Conservation (phyloP, 2,113 vertebrate species). For the Hemibagrus wyckioides region DNA sequence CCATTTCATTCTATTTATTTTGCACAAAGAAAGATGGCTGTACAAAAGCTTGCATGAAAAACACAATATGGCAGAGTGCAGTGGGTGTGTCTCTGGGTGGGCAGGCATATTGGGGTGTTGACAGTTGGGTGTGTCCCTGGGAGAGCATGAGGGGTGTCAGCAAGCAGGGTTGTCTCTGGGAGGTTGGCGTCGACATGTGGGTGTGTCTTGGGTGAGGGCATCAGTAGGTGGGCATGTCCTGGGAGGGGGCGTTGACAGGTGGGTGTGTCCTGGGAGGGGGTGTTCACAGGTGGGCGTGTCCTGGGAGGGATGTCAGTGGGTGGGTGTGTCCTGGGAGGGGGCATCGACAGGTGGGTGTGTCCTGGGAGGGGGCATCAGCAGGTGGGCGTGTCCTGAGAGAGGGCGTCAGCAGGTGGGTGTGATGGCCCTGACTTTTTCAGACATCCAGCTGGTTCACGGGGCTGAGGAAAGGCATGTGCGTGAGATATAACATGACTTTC, state of each 20-base stretch:
- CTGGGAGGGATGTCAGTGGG: not conserved
- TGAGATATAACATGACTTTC: not conserved
- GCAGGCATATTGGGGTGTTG: too few species aligned
- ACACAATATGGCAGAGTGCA: not conserved
- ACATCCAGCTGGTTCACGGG: not conserved
- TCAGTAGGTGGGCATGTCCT: not conserved
- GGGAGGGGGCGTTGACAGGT: not conserved
- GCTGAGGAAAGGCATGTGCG: not conserved
- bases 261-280: not conserved
- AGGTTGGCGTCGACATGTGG: not conserved
- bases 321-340: not conserved
- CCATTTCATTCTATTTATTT: not conserved
- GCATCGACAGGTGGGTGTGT: not conserved
- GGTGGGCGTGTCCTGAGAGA: not conserved
- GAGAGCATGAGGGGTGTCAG: not conserved
- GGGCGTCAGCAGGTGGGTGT: not conserved
- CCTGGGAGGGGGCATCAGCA: not conserved
- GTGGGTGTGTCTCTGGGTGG: not conserved
- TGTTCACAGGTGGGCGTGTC: not conserved
- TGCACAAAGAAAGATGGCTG: constrained; percentile 7
- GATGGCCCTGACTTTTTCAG: not conserved
- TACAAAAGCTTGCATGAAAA: constrained; percentile 11
- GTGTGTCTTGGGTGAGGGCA: not conserved
- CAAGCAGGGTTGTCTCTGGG: not conserved
- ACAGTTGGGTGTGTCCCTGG: not conserved